A percentile compares a stretch with the other conserved stretches of the same genome.
These are phyloP conservation scores for Panurus biarmicus DNA, from an alignment of 2,113 vertebrate genomes.

Conservation along the genomic window DNA sequence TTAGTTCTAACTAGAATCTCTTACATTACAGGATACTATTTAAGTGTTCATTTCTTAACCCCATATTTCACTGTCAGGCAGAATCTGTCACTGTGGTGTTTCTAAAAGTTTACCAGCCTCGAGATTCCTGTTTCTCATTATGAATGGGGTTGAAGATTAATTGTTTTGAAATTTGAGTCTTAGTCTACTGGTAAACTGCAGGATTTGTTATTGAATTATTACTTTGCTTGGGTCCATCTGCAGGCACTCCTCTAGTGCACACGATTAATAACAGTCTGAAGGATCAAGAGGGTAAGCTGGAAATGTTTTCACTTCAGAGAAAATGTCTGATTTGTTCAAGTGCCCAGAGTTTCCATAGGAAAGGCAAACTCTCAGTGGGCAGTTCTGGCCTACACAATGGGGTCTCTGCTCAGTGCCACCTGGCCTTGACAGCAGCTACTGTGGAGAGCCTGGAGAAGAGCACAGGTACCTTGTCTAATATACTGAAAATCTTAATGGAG, in stretches of 20 bases:
- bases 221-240: neutral
- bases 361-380: neutral
- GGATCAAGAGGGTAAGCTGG: neutral
- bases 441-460: neutral
- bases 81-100: neutral
- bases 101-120: neutral
- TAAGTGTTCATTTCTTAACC: too few relatives aligned
- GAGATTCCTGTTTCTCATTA: neutral
- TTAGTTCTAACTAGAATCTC: too few relatives aligned
- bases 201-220: neutral
- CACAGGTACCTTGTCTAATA: neutral
- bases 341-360: fast-evolving
- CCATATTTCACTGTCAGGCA: too few relatives aligned
- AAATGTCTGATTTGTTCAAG: neutral
- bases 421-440: neutral
- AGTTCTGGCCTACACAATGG: neutral
- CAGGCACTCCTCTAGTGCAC: neutral
- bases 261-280: neutral
- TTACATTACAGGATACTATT: too few relatives aligned
- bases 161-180: neutral
- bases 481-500: neutral
- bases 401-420: neutral
- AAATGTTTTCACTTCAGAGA: neutral
- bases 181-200: neutral
- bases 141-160: neutral